phyloP scores from a whole-genome alignment of 2,113 vertebrate species.

The Calcarius ornatus region DNA sequence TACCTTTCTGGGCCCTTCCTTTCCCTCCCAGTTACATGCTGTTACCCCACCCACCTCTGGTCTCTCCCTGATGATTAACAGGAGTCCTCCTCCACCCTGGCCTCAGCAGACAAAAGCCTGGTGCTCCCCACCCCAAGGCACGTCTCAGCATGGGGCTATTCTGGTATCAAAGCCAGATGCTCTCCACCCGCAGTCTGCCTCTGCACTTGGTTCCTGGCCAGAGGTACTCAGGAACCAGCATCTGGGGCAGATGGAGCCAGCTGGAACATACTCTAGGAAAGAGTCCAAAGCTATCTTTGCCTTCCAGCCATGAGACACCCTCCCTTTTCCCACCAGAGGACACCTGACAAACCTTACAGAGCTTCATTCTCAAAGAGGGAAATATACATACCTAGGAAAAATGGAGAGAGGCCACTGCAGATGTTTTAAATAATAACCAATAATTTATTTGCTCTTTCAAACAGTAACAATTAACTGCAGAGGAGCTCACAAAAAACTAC shows the following conservation, averaged over 20 bases:
- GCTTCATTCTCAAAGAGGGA: background rate
- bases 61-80: conserved; percentile 61
- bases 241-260: conserved; percentile 44
- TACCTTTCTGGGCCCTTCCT: conserved; percentile 53
- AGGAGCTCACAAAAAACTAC: background rate
- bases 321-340: conserved; percentile 8
- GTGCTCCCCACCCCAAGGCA: conserved; percentile 60
- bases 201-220: conserved; percentile 45
- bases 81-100: conserved; percentile 17
- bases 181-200: conserved; percentile 50
- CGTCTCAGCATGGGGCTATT: conserved; percentile 65
- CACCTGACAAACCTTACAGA: conserved; percentile 15
- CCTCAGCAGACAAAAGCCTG: conserved; percentile 58
- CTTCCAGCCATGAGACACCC: background rate
- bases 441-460: conserved; percentile 17
- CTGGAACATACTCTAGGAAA: conserved; percentile 37
- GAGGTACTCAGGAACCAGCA: conserved; percentile 55
- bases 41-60: conserved; percentile 57
- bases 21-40: conserved; percentile 45
- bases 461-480: conserved; percentile 30
- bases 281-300: conserved; percentile 38
- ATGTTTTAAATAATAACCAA: conserved; percentile 43
- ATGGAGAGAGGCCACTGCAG: background rate
- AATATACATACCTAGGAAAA: conserved; percentile 2
- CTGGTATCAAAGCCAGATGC: conserved; percentile 52